Conservation (phyloP, 2,888 invertebrate species). For the Troides aeacus region DNA sequence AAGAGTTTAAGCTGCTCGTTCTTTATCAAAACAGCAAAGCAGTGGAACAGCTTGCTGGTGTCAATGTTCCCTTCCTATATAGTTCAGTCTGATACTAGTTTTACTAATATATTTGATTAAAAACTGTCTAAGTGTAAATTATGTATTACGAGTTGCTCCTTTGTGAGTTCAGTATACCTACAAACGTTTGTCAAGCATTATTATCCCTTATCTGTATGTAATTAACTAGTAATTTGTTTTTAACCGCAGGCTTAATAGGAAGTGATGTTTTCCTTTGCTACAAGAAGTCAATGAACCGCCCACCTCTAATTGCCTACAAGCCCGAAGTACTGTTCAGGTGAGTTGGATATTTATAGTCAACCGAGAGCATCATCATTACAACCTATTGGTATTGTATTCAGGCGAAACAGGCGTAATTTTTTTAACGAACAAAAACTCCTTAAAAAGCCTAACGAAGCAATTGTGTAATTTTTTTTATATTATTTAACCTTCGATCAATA, state of each 20-base stretch:
- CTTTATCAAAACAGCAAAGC: too few relatives aligned
- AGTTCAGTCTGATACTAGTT: too few relatives aligned
- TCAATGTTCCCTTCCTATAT: too few relatives aligned
- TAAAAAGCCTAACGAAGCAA: neutral
- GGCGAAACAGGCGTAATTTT: neutral
- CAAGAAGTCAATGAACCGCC: slow-evolving; percentile 99
- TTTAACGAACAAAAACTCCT: neutral
- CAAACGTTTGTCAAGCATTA: neutral
- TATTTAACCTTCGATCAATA: too few relatives aligned
- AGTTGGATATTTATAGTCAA: slow-evolving; percentile 31
- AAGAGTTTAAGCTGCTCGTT: too few relatives aligned
- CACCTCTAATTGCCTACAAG: slow-evolving; percentile 95
- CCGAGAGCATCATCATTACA: neutral
- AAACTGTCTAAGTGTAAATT: too few relatives aligned
- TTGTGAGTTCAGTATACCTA: neutral
- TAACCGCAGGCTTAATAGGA: slow-evolving; percentile 86
- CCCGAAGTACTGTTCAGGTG: slow-evolving; percentile 87
- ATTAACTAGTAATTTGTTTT: slow-evolving; percentile 40
- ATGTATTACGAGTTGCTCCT: too few relatives aligned
- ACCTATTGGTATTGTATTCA: neutral
- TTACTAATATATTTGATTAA: too few relatives aligned
- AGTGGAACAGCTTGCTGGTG: too few relatives aligned
- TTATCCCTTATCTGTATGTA: slow-evolving; percentile 9
- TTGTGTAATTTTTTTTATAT: too few relatives aligned
- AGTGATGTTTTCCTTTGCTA: slow-evolving; percentile 99